Conservation (phyloP, 1,140 invertebrate genomes). For the Stegodyphus dumicola region DNA sequence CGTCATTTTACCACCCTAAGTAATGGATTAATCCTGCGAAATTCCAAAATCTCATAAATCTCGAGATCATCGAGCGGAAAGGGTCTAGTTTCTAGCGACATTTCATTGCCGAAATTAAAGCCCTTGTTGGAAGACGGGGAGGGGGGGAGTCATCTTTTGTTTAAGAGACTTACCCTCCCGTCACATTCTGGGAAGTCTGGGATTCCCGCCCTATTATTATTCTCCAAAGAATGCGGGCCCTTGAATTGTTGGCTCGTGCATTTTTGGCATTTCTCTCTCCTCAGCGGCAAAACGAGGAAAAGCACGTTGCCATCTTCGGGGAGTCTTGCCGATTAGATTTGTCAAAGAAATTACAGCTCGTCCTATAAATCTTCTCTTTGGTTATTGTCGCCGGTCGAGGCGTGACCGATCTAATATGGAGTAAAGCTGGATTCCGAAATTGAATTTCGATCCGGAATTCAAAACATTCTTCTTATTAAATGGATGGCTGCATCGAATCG, state of each 20-base stretch:
- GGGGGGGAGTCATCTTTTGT: constrained; percentile 4
- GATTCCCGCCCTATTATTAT: constrained; percentile 13
- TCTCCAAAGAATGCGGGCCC: constrained; percentile 11
- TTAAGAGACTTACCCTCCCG: neutral
- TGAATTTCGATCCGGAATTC: constrained; percentile 42
- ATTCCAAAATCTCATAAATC: constrained; percentile 35
- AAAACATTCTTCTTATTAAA: constrained; percentile 40
- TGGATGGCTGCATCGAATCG: neutral
- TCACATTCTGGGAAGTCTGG: neutral
- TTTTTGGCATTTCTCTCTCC: constrained; percentile 39
- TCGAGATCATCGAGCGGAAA: constrained; percentile 5
- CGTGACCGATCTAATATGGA: neutral
- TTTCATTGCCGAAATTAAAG: constrained; percentile 35
- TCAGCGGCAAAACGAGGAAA: neutral
- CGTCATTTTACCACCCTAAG: constrained; percentile 21
- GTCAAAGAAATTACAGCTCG: constrained; percentile 30
- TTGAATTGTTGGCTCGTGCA: constrained; percentile 10
- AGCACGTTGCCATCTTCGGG: constrained; percentile 5
- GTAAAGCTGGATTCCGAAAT: constrained; percentile 22
- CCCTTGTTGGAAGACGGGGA: constrained; percentile 16
- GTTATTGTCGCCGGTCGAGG: constrained; percentile 14
- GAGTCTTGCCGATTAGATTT: constrained; percentile 35
- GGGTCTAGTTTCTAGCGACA: neutral
- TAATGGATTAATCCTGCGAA: constrained; percentile 29
- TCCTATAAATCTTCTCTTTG: constrained; percentile 22